Evolutionary conservation across 2,797 vertebrate species (phyloP).

Genomic region (Steatocranus sp.): DNA sequence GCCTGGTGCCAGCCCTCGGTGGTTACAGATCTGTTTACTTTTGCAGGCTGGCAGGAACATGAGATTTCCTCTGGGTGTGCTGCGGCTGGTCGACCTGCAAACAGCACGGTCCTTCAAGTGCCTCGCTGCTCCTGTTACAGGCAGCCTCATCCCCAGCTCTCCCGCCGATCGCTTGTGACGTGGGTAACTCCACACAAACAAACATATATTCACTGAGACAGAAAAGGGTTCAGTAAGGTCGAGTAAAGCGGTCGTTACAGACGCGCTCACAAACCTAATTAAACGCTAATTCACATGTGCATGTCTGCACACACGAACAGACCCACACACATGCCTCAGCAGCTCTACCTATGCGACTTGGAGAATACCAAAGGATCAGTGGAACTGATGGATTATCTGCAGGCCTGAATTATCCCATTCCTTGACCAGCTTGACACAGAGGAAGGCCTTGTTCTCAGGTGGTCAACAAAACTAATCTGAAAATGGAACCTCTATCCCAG

Average conservation of each 20-base stretch:
- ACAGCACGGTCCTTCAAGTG: conserved; percentile 44
- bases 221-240: neutral
- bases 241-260: neutral
- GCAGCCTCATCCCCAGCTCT: neutral
- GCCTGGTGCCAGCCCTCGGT: conserved; percentile 48
- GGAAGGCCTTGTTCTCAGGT: conserved; percentile 51
- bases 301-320: neutral
- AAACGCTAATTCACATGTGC: neutral
- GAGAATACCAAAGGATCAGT: conserved; percentile 38
- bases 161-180: neutral
- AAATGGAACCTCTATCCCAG: conserved; percentile 2
- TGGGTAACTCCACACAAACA: conserved; percentile 18
- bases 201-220: neutral
- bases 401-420: conserved; percentile 39
- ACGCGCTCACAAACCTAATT: neutral
- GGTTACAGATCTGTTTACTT: conserved; percentile 69
- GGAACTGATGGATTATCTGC: conserved; percentile 49
- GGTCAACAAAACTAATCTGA: conserved; percentile 32
- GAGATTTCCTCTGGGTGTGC: conserved; percentile 70
- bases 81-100: conserved; percentile 48
- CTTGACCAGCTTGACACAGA: conserved; percentile 40
- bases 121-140: conserved; percentile 21
- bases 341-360: neutral
- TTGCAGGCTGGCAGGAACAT: conserved; percentile 69
- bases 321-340: neutral